Base-by-base conservation (phyloP, 2,113 vertebrate species). In the Orientallactaga bullata region DNA sequence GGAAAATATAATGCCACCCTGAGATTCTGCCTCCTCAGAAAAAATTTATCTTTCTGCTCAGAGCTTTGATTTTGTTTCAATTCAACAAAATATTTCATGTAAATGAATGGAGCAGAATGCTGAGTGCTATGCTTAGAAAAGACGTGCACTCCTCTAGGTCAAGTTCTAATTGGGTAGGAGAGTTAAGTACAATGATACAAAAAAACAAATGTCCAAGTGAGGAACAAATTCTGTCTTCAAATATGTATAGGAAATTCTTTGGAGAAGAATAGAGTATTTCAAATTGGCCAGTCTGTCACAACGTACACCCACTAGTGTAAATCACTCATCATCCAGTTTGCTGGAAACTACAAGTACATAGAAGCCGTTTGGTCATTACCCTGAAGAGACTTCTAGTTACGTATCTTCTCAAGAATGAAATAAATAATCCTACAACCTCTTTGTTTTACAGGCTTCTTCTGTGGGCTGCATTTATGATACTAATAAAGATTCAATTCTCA, bases 401-500 rank as follows among this genome's bases (percentile, higher is more conserved):
- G 68, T 26, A 55, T 77, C 68, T 77, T 63, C 66, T 47, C 69
- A 63, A 74, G 93, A 16, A 11, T 88, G 7, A 93, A 84, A 68
- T 30, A 89, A 73, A 85, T 85, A 73, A 60, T 21, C 18, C 89
- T 88, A 77, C 11, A 63, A 28, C 2, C 5, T 91, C 39, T 87
- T 47, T 94, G 37, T 37, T 68, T 83, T 65, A 81, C 0, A 81
- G 61, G 21, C 12, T 81, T 65, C 47, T 68, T 88, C 78, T 88
- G 7, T 77, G 9, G 58, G 35, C 20, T 85, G 65, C 3, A 47
- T 72, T 80, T 83, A 66, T 39, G 26, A 87, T 92, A 85, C 42
- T 89, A 86, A 76, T 72, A 80, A 86, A 86, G 72, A 13, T 28
- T 69, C 63, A 35, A 26, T 35, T 81, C 69, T 92, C 63, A 85